phyloP scores from a whole-genome alignment of 1,140 invertebrate genomes.

The Drosophila rufa region DNA sequence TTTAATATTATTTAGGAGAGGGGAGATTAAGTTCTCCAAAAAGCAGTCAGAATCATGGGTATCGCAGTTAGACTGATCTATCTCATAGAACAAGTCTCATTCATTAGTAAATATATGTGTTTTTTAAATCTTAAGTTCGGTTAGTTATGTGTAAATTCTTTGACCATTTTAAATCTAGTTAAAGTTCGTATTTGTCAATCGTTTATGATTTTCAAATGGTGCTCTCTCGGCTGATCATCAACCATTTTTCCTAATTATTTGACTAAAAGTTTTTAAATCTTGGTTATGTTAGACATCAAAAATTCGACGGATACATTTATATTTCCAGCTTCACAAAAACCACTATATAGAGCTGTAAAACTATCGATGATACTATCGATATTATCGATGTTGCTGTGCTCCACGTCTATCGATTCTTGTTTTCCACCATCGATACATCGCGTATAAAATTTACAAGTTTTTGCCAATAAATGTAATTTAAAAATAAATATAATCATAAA shows the following conservation, averaged over 20 bases:
- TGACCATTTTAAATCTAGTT: conserved; percentile 14
- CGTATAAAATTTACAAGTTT: too few relatives aligned
- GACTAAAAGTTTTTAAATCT: not conserved
- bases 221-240: conserved; percentile 26
- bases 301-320: conserved; percentile 31
- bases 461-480: too few relatives aligned
- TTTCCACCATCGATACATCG: too few relatives aligned
- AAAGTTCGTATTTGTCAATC: conserved; percentile 35
- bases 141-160: not conserved
- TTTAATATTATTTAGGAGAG: too few relatives aligned
- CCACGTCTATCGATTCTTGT: too few relatives aligned
- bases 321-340: not conserved
- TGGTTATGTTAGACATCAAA: conserved; percentile 40
- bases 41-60: conserved; percentile 28
- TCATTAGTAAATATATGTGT: conserved; percentile 4
- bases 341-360: too few relatives aligned
- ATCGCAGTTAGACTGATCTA: conserved; percentile 33
- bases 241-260: not conserved
- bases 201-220: conserved; percentile 24
- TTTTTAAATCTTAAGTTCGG: not conserved
- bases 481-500: too few relatives aligned
- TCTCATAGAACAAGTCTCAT: conserved; percentile 27
- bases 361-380: too few relatives aligned
- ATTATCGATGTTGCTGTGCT: too few relatives aligned
- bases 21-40: conserved; percentile 5